Evolutionary conservation across 2,888 invertebrate species (phyloP).

Genomic region (Tanypteryx hageni): DNA sequence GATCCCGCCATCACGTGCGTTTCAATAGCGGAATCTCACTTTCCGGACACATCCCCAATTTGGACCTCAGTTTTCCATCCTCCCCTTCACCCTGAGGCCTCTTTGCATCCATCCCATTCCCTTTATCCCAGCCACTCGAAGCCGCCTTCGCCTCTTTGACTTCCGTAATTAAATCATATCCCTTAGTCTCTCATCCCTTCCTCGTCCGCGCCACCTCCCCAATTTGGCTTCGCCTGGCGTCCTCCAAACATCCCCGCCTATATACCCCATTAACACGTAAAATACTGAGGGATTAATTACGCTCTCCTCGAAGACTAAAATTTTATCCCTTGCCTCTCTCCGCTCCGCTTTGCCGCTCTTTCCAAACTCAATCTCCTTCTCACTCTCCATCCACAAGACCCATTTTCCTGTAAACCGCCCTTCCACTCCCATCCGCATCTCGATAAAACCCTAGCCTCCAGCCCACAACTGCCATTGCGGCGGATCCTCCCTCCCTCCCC

Average conservation of each 20-base stretch:
- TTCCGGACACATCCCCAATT: not conserved
- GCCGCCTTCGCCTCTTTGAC: slow-evolving; percentile 51
- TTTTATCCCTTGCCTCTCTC: slow-evolving; percentile 60
- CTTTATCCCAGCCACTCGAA: slow-evolving; percentile 16
- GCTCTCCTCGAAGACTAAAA: slow-evolving; percentile 32
- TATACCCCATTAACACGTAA: slow-evolving; percentile 59
- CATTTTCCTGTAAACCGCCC: not conserved
- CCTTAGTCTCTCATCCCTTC: slow-evolving; percentile 36
- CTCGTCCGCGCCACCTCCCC: slow-evolving; percentile 2
- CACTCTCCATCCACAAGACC: not conserved
- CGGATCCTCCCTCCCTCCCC: not conserved
- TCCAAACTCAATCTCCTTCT: not conserved
- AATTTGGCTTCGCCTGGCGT: slow-evolving; percentile 53
- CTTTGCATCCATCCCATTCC: not conserved
- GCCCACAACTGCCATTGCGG: not conserved
- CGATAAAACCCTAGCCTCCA: not conserved
- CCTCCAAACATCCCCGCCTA: slow-evolving; percentile 61
- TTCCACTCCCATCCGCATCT: not conserved
- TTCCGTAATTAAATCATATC: slow-evolving; percentile 64
- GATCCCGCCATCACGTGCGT: no score
- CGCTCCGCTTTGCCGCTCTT: not conserved
- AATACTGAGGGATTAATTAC: slow-evolving; percentile 61
- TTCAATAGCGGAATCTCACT: not conserved
- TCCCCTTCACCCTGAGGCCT: not conserved
- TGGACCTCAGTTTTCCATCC: not conserved